Conservation (phyloP, 2,797 vertebrate species). For the Rhadinocentrus ornatus region DNA sequence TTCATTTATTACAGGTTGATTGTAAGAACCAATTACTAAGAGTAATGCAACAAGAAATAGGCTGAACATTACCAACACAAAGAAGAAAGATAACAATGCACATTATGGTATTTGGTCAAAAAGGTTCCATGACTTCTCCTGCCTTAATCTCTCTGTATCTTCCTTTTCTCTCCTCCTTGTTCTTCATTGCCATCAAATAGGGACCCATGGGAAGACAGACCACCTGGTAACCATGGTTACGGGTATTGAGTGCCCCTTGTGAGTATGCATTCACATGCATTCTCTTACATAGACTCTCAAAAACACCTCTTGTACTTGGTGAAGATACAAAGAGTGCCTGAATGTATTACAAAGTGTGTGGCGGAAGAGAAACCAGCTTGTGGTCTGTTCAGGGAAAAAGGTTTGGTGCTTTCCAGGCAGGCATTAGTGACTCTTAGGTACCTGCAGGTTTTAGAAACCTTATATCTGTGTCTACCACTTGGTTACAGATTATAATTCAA, state of each 20-base stretch:
- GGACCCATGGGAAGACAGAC: conserved; percentile 64
- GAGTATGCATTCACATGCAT: conserved; percentile 31
- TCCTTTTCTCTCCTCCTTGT: conserved; percentile 12
- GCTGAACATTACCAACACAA: not conserved
- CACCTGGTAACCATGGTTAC: conserved; percentile 78
- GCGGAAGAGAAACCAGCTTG: conserved; percentile 6
- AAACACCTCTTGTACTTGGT: conserved; percentile 16
- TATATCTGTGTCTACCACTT: conserved; percentile 15
- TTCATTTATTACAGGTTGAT: conserved; percentile 23
- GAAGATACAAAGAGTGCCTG: conserved; percentile 21
- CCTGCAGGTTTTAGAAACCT: conserved; percentile 31
- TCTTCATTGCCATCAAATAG: conserved; percentile 60
- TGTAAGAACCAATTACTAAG: conserved; percentile 1
- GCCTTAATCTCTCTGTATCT: not conserved
- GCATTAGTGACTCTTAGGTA: conserved; percentile 47
- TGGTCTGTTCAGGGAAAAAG: conserved; percentile 1
- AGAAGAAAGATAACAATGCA: not conserved
- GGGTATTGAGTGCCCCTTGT: conserved; percentile 47
- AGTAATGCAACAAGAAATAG: conserved; percentile 8
- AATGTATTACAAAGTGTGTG: conserved; percentile 8
- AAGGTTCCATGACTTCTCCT: conserved; percentile 17
- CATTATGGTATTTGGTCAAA: conserved; percentile 4
- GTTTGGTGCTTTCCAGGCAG: conserved; percentile 30
- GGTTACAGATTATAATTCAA: conserved; percentile 10
- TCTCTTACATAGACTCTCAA: conserved; percentile 19